Evolutionary conservation across 2,113 vertebrate genomes (phyloP), one percentile per base, ranked within the genome.

Genomic region (Tangachromis dhanisi): DNA sequence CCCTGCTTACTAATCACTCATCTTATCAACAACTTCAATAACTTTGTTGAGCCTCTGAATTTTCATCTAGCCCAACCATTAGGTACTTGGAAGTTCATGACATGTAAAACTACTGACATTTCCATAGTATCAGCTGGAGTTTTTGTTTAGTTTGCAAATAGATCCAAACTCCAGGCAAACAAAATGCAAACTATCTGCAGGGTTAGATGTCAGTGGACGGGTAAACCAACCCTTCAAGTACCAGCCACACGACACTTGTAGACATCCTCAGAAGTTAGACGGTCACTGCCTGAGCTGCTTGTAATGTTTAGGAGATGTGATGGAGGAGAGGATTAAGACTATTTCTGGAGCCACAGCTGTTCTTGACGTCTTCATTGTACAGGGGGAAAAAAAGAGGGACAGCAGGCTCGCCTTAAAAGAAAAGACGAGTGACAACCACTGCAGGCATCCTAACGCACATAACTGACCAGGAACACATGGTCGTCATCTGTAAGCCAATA

Each of bases 331-430:
- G 93, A 94, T 94, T 92, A 94, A 78, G 80, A 57, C 80, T 95
- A 95, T 95, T 95, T 63, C 85, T 87, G 90, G 86, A 81, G 17
- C 24, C 73, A 81, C 95, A 92, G 95, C 95, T 95, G 95, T 89
- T 90, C 73, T 49, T 9, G 83, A 86, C 40, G 14, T 91, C 90
- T 92, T 92, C 82, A 91, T 87, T 45, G 90, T 82, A 63, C 45
- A 80, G 19, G 10, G 53, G 7, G 1, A 24, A 9, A 82, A 91
- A 93, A 87, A 31, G 73, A 68, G 2, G 63, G 63, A 91, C 84
- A 86, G 73, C 66, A 4, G 40, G 83, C 66, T 89, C 4, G 13
- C 91, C 92, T 93, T 88, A 80, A 91, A 86, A 92, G 90, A 94
- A 93, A 94, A 90, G 90, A 92, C 2, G 17, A 73, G 83, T 81